Base-by-base conservation (phyloP, 2,113 vertebrate species). In the Octodon degus region DNA sequence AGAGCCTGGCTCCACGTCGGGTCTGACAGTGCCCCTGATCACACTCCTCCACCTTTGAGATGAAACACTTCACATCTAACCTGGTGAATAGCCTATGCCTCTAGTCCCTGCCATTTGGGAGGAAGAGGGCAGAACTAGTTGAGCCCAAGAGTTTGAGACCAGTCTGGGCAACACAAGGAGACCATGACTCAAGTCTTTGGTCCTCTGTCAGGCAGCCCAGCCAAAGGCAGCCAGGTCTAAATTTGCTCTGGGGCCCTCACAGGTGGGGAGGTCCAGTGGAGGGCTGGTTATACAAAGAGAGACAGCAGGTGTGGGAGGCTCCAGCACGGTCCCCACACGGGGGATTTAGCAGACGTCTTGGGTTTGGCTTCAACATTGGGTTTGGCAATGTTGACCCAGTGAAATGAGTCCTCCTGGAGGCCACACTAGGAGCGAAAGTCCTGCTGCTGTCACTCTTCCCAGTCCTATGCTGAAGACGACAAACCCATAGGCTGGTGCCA, bases 281-380 rank as follows among this genome's bases (percentile, higher is more conserved):
- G 12, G 4, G 13, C 3, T 43, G 32, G 47, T 14, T 1, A 34
- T 1, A 7, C 32, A n/a, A 14, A 37, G 9, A 27, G 12, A 37
- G 34, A 30, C 24, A 47, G 13, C 50, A 60, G 60, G 47, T 50
- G 12, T 19, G 34, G 13, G 9, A 2, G 5, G 14, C 43, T 30
- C 50, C 79, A 72, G 13, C 32, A 58, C 4, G 12, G 27, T 9
- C 62, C 89, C 7, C 1, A 30, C 16, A 34, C 0, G 4, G 53
- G 3, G 0, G 34, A 65, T 65, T 60, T 10, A 25, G 30, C 63
- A 90, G 55, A 53, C 1, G 70, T 63, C 58, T 82, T 7, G 20
- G 60, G 27, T 7, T 12, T 25, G 76, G 81, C 58, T 47, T 13
- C 5, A 43, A 43, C 43, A 43, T 43, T 43, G 43, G 43, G 43